Percentiles rank a stretch among this genome's conserved stretches.
Conservation (phyloP, 1,140 invertebrate genomes). For the Caerostris extrusa region DNA sequence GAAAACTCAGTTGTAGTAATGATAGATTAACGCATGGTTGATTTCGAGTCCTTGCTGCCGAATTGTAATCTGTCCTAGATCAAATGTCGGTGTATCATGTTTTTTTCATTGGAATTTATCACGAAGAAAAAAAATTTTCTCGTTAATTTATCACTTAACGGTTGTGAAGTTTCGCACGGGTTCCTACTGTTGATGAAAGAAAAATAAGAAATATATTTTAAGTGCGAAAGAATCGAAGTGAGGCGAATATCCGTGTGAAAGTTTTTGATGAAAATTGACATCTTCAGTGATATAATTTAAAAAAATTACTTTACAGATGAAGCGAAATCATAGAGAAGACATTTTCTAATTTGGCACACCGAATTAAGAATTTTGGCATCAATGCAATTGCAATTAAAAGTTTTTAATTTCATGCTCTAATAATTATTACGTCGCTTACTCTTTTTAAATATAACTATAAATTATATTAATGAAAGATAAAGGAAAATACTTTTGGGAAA, state of each 20-base stretch:
- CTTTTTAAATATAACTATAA: no score
- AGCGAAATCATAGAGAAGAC: no score
- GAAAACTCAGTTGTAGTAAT: not conserved
- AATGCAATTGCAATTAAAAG: no score
- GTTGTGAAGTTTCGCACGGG: not conserved
- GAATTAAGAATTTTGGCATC: no score
- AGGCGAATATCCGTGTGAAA: not conserved
- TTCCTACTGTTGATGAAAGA: not conserved
- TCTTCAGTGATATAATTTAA: no score
- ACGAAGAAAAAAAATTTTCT: not conserved
- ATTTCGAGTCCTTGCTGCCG: not conserved
- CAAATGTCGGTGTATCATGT: not conserved
- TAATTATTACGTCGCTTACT: no score
- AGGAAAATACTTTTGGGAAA: no score
- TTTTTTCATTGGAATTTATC: not conserved
- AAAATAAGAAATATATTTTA: not conserved
- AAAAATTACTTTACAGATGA: no score
- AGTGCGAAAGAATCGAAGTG: not conserved
- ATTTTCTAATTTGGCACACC: no score
- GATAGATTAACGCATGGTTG: slow-evolving; percentile 18
- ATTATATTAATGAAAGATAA: no score
- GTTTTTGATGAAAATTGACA: no score
- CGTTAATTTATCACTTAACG: slow-evolving; percentile 10
- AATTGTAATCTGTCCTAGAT: slow-evolving; percentile 8
- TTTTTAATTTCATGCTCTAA: no score